These are phyloP conservation scores for Dolomedes plantarius DNA, from an alignment of 2,888 invertebrate species.

Conservation along the genomic window DNA sequence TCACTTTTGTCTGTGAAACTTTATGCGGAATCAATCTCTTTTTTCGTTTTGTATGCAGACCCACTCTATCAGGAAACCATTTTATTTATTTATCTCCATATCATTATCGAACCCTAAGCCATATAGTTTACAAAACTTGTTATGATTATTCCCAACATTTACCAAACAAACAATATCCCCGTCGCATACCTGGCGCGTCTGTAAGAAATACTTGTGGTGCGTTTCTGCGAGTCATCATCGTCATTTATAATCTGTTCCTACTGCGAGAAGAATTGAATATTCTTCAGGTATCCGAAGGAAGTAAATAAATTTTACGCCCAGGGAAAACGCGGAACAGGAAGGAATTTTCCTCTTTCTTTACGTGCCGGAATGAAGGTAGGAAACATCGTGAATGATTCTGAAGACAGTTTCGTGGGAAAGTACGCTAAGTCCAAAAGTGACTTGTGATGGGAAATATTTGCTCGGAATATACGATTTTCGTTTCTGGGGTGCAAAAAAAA, in stretches of 20 bases:
- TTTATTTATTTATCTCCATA: too few species aligned
- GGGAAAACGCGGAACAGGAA: constrained; percentile 15
- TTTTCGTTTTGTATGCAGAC: too few species aligned
- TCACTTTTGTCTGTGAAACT: too few species aligned
- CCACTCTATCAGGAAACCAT: too few species aligned
- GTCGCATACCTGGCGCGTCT: too few species aligned
- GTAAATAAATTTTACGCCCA: constrained; percentile 13
- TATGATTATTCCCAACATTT: too few species aligned
- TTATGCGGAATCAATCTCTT: too few species aligned
- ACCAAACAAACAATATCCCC: too few species aligned
- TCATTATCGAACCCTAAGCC: too few species aligned
- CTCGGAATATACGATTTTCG: too few species aligned
- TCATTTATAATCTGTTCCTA: constrained; percentile 13
- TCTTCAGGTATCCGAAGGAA: constrained; percentile 22
- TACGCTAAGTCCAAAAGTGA: background rate
- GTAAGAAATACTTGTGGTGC: background rate
- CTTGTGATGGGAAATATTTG: background rate
- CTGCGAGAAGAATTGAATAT: constrained; percentile 21
- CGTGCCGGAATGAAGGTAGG: constrained; percentile 16
- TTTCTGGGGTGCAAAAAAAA: too few species aligned
- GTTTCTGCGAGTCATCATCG: background rate
- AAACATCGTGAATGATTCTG: background rate
- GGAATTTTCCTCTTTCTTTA: constrained; percentile 18
- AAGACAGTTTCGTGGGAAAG: background rate
- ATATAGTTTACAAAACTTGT: too few species aligned